Evolutionary conservation across 2,797 vertebrate species (phyloP).

Genomic region (Chromis chromis): DNA sequence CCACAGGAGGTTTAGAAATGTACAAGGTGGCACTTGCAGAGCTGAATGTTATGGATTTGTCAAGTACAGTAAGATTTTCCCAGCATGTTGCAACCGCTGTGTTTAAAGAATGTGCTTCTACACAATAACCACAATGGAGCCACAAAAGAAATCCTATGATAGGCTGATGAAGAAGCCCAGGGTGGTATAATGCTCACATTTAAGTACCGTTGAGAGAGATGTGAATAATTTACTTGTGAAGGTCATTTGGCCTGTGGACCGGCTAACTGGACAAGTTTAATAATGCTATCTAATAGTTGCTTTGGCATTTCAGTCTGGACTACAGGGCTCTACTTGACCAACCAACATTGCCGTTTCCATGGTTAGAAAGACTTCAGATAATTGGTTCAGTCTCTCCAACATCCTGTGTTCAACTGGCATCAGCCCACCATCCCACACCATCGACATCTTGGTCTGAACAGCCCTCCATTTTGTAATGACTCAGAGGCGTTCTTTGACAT

Average conservation of each 20-base stretch:
- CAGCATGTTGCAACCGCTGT: neutral
- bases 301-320: neutral
- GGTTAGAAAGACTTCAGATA: neutral
- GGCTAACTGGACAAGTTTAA: too few species aligned
- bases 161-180: neutral
- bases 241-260: too few species aligned
- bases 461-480: slow-evolving; percentile 32
- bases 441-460: slow-evolving; percentile 8
- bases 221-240: too few species aligned
- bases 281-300: neutral
- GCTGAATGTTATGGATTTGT: too few species aligned
- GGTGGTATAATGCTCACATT: too few species aligned
- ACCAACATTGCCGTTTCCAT: too few species aligned
- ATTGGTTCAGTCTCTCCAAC: neutral
- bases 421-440: slow-evolving; percentile 16
- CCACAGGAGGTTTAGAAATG: too few species aligned
- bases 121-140: neutral
- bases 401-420: slow-evolving; percentile 12
- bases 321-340: neutral
- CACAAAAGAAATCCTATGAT: neutral
- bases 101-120: neutral
- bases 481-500: slow-evolving; percentile 55
- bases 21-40: too few species aligned
- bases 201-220: too few species aligned
- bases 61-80: neutral